These are phyloP conservation scores for Acropora yongei DNA, from an alignment of 64 coral and sea anemone genomes.

Conservation along the genomic window DNA sequence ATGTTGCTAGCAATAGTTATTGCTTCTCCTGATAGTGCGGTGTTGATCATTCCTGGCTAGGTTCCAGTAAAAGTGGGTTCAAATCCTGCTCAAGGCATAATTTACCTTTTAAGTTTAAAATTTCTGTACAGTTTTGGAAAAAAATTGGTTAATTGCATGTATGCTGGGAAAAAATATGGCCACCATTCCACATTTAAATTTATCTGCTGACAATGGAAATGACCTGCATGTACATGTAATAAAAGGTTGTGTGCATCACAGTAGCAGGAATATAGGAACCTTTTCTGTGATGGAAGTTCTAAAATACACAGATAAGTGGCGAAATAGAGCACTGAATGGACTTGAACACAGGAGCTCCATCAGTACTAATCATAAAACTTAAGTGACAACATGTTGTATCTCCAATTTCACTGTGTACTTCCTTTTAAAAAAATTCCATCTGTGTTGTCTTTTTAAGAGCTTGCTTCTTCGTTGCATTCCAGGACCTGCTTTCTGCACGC, in stretches of 20 bases:
- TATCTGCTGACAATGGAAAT: conserved; percentile 22
- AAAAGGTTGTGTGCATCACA: conserved; percentile 15
- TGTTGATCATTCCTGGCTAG: conserved; percentile 10
- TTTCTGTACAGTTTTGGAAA: conserved; percentile 29
- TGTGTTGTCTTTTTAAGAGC: conserved; percentile 43
- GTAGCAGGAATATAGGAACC: conserved; percentile 1
- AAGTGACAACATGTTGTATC: conserved; percentile 16
- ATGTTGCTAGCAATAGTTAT: conserved; percentile 13
- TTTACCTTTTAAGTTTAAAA: conserved; percentile 24
- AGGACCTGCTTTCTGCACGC: conserved; percentile 22
- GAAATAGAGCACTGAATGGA: conserved; percentile 54
- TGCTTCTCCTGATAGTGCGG: conserved; percentile 19
- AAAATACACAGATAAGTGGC: conserved; percentile 58
- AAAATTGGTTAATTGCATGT: conserved; percentile 29
- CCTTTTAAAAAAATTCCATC: conserved; percentile 44
- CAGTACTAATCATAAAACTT: conserved; percentile 55
- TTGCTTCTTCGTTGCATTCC: conserved; percentile 27
- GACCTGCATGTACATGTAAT: conserved; percentile 26
- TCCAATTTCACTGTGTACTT: conserved; percentile 24
- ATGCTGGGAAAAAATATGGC: conserved; percentile 20
- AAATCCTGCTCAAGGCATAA: not conserved
- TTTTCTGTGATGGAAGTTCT: conserved; percentile 37
- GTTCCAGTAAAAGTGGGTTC: not conserved
- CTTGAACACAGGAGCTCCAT: conserved; percentile 66
- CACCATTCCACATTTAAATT: conserved; percentile 8